phyloP scores from a whole-genome alignment of 2,888 invertebrate species.

The Hartigia nigra region DNA sequence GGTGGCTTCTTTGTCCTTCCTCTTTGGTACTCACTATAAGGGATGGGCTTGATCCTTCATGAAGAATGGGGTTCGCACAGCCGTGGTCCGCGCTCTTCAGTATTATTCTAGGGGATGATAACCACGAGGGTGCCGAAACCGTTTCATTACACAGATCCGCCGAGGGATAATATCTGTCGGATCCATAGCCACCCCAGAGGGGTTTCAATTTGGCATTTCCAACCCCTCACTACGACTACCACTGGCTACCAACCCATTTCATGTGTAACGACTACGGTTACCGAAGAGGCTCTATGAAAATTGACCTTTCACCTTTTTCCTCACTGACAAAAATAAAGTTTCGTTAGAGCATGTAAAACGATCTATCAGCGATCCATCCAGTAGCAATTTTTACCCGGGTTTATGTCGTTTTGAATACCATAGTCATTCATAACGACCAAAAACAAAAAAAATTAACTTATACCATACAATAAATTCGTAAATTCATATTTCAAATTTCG shows the following conservation, averaged over 20 bases:
- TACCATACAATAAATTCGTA: no score
- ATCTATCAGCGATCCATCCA: neutral
- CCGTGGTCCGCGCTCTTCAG: constrained; percentile 1
- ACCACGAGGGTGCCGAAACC: constrained; percentile 59
- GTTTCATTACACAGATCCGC: constrained; percentile 63
- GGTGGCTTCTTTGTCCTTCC: constrained; percentile 19
- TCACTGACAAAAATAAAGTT: neutral
- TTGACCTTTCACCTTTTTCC: neutral
- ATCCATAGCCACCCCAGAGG: constrained; percentile 53
- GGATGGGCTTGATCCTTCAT: neutral
- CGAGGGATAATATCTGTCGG: constrained; percentile 57
- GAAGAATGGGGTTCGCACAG: neutral
- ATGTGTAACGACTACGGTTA: neutral
- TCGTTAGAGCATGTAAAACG: neutral
- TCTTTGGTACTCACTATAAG: constrained; percentile 7
- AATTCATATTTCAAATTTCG: no score
- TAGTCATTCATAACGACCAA: no score
- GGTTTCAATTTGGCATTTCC: constrained; percentile 54
- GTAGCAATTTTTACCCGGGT: no score
- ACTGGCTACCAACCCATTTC: neutral
- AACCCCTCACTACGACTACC: constrained; percentile 42
- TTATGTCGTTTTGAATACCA: no score
- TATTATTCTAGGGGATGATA: constrained; percentile 9
- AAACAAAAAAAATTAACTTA: no score
- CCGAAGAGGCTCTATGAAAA: neutral